phyloP scores from a whole-genome alignment of 2,113 vertebrate genomes.

The Podarcis muralis region DNA sequence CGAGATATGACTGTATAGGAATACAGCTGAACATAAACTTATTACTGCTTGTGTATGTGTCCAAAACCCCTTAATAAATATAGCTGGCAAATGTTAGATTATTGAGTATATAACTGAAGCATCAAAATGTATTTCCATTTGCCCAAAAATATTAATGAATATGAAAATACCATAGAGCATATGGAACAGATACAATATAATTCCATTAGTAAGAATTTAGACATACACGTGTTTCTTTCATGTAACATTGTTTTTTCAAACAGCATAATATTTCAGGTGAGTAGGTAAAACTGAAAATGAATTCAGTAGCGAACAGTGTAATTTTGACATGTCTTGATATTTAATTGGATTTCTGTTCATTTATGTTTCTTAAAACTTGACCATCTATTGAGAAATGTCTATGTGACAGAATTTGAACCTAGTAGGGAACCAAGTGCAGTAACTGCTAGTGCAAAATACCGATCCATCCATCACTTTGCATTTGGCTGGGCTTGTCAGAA shows the following conservation, averaged over 20 bases:
- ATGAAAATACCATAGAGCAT: background rate
- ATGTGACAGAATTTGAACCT: background rate
- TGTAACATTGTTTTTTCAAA: background rate
- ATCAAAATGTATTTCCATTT: background rate
- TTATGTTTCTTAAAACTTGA: background rate
- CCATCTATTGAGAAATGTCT: background rate
- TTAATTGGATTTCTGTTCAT: background rate
- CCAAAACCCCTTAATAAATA: background rate
- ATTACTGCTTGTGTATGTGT: no score
- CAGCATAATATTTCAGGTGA: background rate
- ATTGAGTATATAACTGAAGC: rapidly evolving
- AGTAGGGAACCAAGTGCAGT: background rate
- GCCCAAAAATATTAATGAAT: background rate
- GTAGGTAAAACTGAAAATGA: background rate
- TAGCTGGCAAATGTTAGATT: conserved; percentile 4
- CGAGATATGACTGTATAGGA: no score
- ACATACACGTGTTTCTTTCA: conserved; percentile 1
- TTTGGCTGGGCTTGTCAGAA: conserved; percentile 8
- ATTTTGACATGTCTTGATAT: background rate
- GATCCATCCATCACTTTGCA: background rate
- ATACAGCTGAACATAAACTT: no score
- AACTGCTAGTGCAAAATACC: background rate
- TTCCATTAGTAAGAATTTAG: background rate
- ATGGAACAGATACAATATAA: background rate
- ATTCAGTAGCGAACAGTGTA: background rate